phyloP scores from a whole-genome alignment of 2,888 invertebrate genomes.

The Tridacna crocea region DNA sequence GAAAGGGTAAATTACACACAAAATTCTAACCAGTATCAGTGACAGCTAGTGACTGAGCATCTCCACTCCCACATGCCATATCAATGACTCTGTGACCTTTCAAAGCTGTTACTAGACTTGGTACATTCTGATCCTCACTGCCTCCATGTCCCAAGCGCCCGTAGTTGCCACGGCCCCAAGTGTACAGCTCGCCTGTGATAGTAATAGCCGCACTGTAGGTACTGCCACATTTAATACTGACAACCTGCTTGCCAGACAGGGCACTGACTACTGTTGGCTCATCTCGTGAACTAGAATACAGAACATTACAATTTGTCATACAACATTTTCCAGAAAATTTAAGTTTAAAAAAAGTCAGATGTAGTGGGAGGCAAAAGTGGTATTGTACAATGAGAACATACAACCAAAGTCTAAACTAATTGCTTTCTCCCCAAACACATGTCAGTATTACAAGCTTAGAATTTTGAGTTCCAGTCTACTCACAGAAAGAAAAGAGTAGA shows the following conservation, averaged over 20 bases:
- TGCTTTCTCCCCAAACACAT: too few relatives aligned
- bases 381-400: too few relatives aligned
- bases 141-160: conserved; percentile 97
- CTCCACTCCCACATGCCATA: conserved; percentile 95
- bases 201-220: conserved; percentile 97
- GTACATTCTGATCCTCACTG: conserved; percentile 96
- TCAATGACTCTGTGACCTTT: conserved; percentile 83
- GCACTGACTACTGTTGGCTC: conserved; percentile 94
- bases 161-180: conserved; percentile 98
- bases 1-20: too few relatives aligned
- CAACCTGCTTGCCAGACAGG: conserved; percentile 90
- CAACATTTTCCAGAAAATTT: too few relatives aligned
- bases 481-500: too few relatives aligned
- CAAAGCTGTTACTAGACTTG: conserved; percentile 89
- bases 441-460: too few relatives aligned
- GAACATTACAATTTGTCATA: too few relatives aligned
- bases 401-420: too few relatives aligned
- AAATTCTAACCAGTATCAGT: conserved; percentile 91
- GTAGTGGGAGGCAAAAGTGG: too few relatives aligned
- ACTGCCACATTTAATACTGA: conserved; percentile 96
- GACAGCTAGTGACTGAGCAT: conserved; percentile 97
- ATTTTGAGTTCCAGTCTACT: too few relatives aligned
- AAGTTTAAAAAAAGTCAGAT: too few relatives aligned
- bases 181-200: conserved; percentile 94
- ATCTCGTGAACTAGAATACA: conserved; percentile 86